phyloP scores from a whole-genome alignment of 2,113 vertebrate species.

The zebrafish (Danio rerio) region DNA sequence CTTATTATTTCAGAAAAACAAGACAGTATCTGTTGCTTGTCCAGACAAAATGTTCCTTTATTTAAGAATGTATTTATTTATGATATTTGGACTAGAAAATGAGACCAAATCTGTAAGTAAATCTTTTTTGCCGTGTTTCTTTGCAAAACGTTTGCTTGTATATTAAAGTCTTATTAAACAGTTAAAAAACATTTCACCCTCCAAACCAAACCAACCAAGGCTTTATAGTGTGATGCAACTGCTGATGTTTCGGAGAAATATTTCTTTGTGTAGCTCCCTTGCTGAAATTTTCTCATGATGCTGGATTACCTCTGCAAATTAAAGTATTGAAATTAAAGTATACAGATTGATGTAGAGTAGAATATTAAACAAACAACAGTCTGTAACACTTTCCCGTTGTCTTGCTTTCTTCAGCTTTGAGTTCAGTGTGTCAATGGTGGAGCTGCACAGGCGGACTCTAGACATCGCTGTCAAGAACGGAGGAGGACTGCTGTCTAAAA shows the following conservation, averaged over 20 bases:
- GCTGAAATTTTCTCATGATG: not conserved
- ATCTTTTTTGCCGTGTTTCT: not conserved
- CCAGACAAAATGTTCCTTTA: too few species aligned
- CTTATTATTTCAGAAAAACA: too few species aligned
- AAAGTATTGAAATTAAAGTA: too few species aligned
- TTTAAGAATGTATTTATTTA: too few species aligned
- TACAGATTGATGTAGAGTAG: not conserved
- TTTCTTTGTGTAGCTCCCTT: not conserved
- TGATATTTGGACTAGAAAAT: too few species aligned
- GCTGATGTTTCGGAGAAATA: not conserved
- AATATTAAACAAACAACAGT: not conserved
- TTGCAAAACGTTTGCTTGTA: not conserved
- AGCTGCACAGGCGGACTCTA: slow-evolving; percentile 89
- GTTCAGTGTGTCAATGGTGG: slow-evolving; percentile 89
- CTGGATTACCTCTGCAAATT: not conserved
- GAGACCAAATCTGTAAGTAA: too few species aligned
- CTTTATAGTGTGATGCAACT: not conserved
- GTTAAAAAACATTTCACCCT: not conserved
- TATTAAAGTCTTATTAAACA: not conserved
- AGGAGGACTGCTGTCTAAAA: slow-evolving; percentile 93
- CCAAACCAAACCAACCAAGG: not conserved
- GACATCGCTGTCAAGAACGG: slow-evolving; percentile 97
- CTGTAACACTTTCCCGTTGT: not conserved
- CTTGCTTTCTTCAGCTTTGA: slow-evolving; percentile 82
- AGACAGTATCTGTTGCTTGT: too few species aligned